phyloP scores from a whole-genome alignment of 2,113 vertebrate species.

The Chaenocephalus aceratus region DNA sequence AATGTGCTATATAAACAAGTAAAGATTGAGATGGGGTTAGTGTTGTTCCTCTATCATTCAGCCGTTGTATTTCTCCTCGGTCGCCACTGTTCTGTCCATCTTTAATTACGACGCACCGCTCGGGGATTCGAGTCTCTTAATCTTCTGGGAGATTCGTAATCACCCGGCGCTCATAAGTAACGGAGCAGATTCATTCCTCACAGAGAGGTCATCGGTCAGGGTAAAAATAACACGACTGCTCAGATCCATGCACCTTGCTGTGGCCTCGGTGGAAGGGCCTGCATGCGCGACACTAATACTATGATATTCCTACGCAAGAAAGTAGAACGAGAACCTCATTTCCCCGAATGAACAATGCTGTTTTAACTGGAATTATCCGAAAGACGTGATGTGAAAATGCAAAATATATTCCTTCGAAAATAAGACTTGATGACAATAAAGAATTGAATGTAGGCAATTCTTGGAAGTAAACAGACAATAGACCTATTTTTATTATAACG shows the following conservation, averaged over 20 bases:
- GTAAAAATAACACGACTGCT: conserved; percentile 61
- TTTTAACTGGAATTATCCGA: not conserved
- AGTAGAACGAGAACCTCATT: too few relatives aligned
- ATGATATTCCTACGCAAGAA: not conserved
- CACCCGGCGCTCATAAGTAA: conserved; percentile 52
- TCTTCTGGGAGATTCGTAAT: conserved; percentile 74
- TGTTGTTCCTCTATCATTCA: conserved; percentile 65
- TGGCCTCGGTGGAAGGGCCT: conserved; percentile 7
- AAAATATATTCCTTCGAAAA: too few relatives aligned
- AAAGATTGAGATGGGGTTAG: too few relatives aligned
- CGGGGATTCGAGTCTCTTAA: conserved; percentile 70
- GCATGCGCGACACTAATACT: not conserved
- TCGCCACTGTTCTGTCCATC: conserved; percentile 61
- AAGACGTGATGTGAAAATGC: not conserved
- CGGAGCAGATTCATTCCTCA: conserved; percentile 58
- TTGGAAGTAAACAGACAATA: too few relatives aligned
- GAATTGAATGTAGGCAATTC: too few relatives aligned
- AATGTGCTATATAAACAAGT: too few relatives aligned
- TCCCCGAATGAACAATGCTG: too few relatives aligned
- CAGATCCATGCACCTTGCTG: conserved; percentile 44
- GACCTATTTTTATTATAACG: not conserved
- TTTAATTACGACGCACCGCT: conserved; percentile 76
- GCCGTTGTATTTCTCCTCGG: conserved; percentile 29
- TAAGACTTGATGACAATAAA: too few relatives aligned
- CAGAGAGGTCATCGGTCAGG: conserved; percentile 56